phyloP scores from a whole-genome alignment of 2,797 vertebrate species.

The Bradypodion pumilum region DNA sequence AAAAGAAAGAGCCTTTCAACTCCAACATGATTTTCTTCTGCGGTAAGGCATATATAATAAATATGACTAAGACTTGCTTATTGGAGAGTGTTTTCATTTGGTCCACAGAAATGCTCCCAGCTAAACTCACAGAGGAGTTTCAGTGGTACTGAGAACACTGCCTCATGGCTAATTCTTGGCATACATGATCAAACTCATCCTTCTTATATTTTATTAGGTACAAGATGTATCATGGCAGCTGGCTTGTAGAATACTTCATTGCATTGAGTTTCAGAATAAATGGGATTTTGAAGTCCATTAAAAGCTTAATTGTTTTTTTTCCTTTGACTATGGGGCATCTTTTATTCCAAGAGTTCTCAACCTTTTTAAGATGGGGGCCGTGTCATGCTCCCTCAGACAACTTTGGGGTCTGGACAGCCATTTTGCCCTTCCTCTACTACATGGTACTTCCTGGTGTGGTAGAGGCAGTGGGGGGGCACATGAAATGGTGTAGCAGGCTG shows the following conservation, averaged over 20 bases:
- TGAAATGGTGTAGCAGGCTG: no score
- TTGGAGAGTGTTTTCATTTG: constrained; percentile 10
- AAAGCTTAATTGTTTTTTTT: constrained; percentile 36
- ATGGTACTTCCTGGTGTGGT: no score
- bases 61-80: constrained; percentile 8
- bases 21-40: constrained; percentile 7
- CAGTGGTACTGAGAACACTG: not conserved
- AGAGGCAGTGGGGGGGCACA: no score
- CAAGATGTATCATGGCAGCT: constrained; percentile 44
- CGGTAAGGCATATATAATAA: constrained; percentile 30
- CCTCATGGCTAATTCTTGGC: constrained; percentile 3
- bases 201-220: constrained; percentile 42
- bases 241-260: constrained; percentile 13
- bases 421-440: no score
- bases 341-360: no score
- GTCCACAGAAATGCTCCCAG: constrained; percentile 32
- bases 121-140: not conserved
- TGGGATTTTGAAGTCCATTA: constrained; percentile 47
- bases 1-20: not conserved
- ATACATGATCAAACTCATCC: constrained; percentile 17
- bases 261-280: constrained; percentile 42
- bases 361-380: no score
- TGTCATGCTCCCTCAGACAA: no score
- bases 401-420: no score
- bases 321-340: no score